Base-by-base conservation (phyloP, 2,113 vertebrate genomes). In the Cynoglossus semilaevis region DNA sequence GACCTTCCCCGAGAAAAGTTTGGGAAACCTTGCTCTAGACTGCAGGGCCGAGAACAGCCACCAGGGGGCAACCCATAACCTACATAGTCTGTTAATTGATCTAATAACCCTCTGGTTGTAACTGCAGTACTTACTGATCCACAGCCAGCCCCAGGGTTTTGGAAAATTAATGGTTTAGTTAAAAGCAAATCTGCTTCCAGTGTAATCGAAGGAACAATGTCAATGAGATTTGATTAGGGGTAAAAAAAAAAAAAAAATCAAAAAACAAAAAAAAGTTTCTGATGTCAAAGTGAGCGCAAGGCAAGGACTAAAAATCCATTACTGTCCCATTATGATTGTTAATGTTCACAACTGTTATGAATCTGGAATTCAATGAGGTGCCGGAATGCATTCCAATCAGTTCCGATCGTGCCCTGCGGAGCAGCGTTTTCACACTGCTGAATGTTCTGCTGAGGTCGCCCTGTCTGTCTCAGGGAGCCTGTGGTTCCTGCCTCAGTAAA, bases 401-500 rank as follows among this genome's bases (percentile, higher is more conserved):
- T 60, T 77, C 36, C 54, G 82, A 86, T 85, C 81, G 82, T 79
- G 68, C 40, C 49, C 66, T 38, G 46, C 1, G 15, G 66, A 49
- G 66, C 66, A 48, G 36, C n/a, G 4, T 5, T 64, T 74, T 15
- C 47, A 37, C 46, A 9, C 36, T 7, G 66, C 54, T 19, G 55
- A 51, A 16, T 70, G 60, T 84, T 90, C 75, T 85, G 79, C 75
- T 83, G 78, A 85, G 72, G 80, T 80, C 19, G 74, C 62, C 59
- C 67, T 11, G 42, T 57, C 66, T 59, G 82, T 80, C 82, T 72
- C 52, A 35, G 68, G 76, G 81, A 85, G 76, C 67, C 74, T 63
- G 72, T 29, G 15, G 69, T 74, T 80, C 72, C 71, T 44, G 51
- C 79, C 71, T 71, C 60, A 87, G 79, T 83, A 85, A 82, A 86